These are phyloP conservation scores for Florisuga fusca DNA, from an alignment of 2,797 vertebrate genomes.

Conservation along the genomic window DNA sequence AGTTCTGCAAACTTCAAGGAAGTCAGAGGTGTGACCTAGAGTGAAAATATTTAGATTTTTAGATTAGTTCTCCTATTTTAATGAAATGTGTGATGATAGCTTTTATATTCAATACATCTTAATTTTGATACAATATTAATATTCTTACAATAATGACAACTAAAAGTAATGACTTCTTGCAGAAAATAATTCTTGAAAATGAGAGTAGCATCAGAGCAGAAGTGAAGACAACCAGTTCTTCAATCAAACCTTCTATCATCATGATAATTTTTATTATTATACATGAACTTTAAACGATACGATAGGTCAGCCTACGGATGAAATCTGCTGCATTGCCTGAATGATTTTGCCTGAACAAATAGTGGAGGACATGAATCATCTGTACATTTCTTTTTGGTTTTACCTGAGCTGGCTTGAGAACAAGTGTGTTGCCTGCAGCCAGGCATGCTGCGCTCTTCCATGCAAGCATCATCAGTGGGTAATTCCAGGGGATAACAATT, in stretches of 20 bases:
- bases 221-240: not conserved
- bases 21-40: constrained; percentile 93
- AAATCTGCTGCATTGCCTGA: not conserved
- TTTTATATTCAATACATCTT: not conserved
- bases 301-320: not conserved
- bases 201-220: not conserved
- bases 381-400: not conserved
- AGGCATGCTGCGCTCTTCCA: constrained; percentile 97
- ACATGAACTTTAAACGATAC: not conserved
- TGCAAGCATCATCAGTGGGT: constrained; percentile 97
- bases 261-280: not conserved
- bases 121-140: not conserved
- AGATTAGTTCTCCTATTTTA: not conserved
- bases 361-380: not conserved
- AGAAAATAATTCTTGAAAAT: not conserved
- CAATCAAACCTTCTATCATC: not conserved
- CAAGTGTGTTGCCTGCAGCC: constrained; percentile 93
- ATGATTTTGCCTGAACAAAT: not conserved
- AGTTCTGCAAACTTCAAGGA: constrained; percentile 97
- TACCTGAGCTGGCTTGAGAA: constrained; percentile 96
- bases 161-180: not conserved
- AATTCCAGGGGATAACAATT: constrained; percentile 98
- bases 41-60: not conserved
- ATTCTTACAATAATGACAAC: not conserved
- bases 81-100: not conserved